Percentiles rank a stretch among this genome's conserved stretches.
Evolutionary conservation across 2,888 invertebrate species (phyloP).

Genomic region (Aphodius granarius): DNA sequence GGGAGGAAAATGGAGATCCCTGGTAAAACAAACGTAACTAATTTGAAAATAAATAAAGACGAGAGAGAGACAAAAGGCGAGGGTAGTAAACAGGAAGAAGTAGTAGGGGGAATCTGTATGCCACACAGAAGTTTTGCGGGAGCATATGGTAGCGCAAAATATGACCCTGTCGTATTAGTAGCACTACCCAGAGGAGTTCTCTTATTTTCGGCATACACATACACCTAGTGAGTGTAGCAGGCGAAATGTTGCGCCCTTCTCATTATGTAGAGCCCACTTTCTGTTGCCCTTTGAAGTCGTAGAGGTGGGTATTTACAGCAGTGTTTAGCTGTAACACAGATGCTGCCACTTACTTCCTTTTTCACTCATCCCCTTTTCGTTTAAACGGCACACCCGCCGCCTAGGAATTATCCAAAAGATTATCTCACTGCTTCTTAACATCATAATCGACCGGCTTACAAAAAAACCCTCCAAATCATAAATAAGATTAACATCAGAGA

Average conservation of each 20-base stretch:
- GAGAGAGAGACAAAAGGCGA: not conserved
- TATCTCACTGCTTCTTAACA: not conserved
- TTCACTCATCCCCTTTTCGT: not conserved
- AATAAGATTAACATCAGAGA: not conserved
- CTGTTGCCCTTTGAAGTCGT: constrained; percentile 8
- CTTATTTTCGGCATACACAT: constrained; percentile 12
- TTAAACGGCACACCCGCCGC: not conserved
- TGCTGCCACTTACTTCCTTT: not conserved
- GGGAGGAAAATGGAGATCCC: no score
- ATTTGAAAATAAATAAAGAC: not conserved
- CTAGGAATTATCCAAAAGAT: not conserved
- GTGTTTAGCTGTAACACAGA: not conserved
- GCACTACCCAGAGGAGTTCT: not conserved
- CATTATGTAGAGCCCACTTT: constrained; percentile 10
- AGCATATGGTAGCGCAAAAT: not conserved
- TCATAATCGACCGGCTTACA: not conserved
- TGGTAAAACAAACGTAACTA: no score
- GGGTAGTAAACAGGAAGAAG: not conserved
- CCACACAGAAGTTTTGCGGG: not conserved
- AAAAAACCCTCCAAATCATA: not conserved
- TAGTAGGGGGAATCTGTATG: not conserved
- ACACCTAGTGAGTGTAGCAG: not conserved
- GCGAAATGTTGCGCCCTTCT: constrained; percentile 10
- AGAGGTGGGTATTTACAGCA: not conserved
- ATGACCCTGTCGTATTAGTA: not conserved